A percentile compares a stretch with the other conserved stretches of the same genome.
phyloP scores from a whole-genome alignment of 2,113 vertebrate species.

The Coregonus clupeaformis region DNA sequence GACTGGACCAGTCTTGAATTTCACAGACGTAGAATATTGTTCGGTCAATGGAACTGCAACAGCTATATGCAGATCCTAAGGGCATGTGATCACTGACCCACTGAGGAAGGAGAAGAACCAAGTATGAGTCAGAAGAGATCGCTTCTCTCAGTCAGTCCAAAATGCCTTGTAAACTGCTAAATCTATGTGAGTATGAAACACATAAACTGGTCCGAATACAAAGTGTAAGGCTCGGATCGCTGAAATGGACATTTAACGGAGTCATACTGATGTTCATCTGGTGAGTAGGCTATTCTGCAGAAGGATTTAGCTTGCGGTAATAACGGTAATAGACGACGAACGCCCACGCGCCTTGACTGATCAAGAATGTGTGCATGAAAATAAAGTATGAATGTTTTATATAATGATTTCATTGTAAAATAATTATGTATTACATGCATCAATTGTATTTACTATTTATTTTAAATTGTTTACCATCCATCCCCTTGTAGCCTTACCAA shows the following conservation, averaged over 20 bases:
- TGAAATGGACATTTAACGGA: slow-evolving; percentile 63
- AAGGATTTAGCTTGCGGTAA: background rate
- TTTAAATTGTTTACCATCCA: background rate
- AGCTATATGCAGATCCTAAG: slow-evolving; percentile 14
- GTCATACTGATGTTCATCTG: slow-evolving; percentile 59
- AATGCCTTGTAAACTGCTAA: slow-evolving; percentile 35
- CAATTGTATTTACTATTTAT: background rate
- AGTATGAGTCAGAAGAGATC: slow-evolving; percentile 27
- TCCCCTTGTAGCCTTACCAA: too few species aligned
- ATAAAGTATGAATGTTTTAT: background rate
- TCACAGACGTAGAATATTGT: background rate
- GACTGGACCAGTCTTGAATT: too few species aligned
- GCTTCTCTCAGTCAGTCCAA: slow-evolving; percentile 5
- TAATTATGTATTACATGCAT: background rate
- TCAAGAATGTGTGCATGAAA: background rate
- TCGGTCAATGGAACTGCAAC: background rate
- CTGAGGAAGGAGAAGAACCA: slow-evolving; percentile 30
- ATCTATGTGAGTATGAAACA: slow-evolving; percentile 60
- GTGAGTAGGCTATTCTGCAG: slow-evolving; percentile 59
- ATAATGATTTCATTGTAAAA: background rate
- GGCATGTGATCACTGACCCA: slow-evolving; percentile 65
- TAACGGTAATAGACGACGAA: background rate
- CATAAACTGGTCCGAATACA: slow-evolving; percentile 66
- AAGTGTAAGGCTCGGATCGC: slow-evolving; percentile 53
- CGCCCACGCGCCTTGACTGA: slow-evolving; percentile 9